Base-by-base conservation (phyloP, 2,888 invertebrate species). In the Sesia apiformis region DNA sequence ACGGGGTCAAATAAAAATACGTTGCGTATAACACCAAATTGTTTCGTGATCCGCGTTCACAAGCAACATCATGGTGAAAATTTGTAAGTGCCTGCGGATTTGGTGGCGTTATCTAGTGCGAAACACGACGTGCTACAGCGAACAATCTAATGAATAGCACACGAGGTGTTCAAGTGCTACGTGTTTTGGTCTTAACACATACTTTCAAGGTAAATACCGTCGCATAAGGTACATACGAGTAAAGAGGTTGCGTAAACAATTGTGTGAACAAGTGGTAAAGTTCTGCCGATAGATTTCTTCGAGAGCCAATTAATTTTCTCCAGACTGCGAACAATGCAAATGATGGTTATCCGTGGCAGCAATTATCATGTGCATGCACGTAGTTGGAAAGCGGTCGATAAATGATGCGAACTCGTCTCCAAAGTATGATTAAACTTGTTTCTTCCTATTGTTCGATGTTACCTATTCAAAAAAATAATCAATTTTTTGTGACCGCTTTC, bases 291-390 rank as follows among this genome's bases (percentile, higher is more conserved):
- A 70, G 74, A 72, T 81, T 79, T 75, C 77, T 78, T 81, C 77
- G 72, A 72, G 71, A 70, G 75, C 70, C 75, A 78, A 84, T 84
- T 82, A 81, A 84, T 88, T 86, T 86, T 88, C 87, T 79, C 83
- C 67, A 70, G 76, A 72, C 74, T 64, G 74, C 74, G 70, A 84
- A 86, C 84, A 84, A 85, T 87, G 85, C 84, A 83, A 84, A 82
- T 80, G 78, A 83, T 85, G 81, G 79, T 84, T 83, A 83, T 83
- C 82, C 74, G 78, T 72, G 73, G 67, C 71, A 64, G 72, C 72
- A 80, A 84, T 83, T 79, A 81, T 66, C 65, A 74, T 67, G 75
- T 67, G 74, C 75, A 69, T 70, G 23, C 23, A 2, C 23, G 23
- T 64, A 51, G 74, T 75, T 85, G 78, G 88, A 86, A 87, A 88